These are phyloP conservation scores for Iguana delicatissima DNA, from an alignment of 2,797 vertebrate species.

Conservation along the genomic window DNA sequence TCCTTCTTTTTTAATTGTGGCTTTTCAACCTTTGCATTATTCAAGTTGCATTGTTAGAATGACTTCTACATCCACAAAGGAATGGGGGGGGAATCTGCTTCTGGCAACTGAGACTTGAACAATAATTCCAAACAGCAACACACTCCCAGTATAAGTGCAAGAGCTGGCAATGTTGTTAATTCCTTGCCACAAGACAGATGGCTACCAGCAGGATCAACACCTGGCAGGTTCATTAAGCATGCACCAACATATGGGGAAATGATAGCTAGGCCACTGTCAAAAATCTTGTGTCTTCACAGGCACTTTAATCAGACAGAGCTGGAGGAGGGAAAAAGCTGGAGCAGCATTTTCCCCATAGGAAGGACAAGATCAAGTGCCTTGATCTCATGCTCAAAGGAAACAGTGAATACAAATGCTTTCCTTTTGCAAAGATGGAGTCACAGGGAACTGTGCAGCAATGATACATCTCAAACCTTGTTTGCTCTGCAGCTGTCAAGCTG, in stretches of 20 bases:
- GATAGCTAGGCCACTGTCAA: conserved; percentile 42
- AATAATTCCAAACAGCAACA: conserved; percentile 33
- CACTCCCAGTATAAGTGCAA: conserved; percentile 8
- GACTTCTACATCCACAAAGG: not conserved
- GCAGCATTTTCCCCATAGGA: conserved; percentile 5
- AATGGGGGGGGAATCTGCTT: not conserved
- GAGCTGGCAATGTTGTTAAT: conserved; percentile 20
- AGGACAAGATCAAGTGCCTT: conserved; percentile 29
- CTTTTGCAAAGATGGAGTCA: conserved; percentile 10
- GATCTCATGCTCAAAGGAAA: conserved; percentile 23
- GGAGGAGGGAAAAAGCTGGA: not conserved
- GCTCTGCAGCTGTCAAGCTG: not conserved
- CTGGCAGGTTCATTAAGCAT: conserved; percentile 43
- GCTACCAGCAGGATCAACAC: conserved; percentile 37
- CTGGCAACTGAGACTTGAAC: conserved; percentile 23
- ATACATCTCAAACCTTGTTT: not conserved
- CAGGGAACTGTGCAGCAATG: not conserved
- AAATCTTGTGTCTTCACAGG: conserved; percentile 37
- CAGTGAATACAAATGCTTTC: not conserved
- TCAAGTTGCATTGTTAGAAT: not conserved
- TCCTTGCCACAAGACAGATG: conserved; percentile 32
- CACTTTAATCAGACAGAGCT: conserved; percentile 29
- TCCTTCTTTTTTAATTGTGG: not conserved
- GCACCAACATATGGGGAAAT: conserved; percentile 33
- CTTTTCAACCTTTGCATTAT: not conserved